phyloP scores from a whole-genome alignment of 2,797 vertebrate genomes.

The Buceros bicornis region DNA sequence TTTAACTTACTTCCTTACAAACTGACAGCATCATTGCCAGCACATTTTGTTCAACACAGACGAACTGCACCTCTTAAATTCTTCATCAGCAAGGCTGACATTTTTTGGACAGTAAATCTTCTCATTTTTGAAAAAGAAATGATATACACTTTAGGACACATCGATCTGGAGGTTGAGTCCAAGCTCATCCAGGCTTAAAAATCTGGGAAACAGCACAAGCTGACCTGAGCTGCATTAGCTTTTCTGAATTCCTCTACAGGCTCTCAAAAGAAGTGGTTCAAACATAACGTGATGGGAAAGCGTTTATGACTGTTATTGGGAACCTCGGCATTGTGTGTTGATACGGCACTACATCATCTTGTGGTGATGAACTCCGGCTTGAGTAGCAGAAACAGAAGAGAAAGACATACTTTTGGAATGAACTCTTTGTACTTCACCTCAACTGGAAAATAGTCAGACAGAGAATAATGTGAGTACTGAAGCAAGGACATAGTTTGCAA shows the following conservation, averaged over 20 bases:
- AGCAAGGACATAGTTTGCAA: background rate
- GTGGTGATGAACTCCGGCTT: background rate
- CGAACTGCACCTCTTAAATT: conserved; percentile 53
- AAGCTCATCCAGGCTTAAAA: conserved; percentile 68
- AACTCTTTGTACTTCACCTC: background rate
- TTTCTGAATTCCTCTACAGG: conserved; percentile 33
- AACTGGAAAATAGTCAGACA: background rate
- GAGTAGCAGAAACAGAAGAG: background rate
- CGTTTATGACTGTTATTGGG: background rate
- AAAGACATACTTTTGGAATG: background rate
- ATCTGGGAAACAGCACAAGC: conserved; percentile 43
- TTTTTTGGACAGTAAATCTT: conserved; percentile 56
- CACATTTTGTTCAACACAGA: conserved; percentile 34
- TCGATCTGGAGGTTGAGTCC: conserved; percentile 44
- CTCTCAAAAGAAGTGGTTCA: conserved; percentile 37
- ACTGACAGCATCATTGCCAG: conserved; percentile 40
- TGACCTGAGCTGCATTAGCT: conserved; percentile 57
- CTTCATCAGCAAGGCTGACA: conserved; percentile 37
- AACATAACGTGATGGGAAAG: conserved; percentile 27
- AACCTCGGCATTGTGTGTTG: background rate
- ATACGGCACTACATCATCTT: conserved; percentile 31
- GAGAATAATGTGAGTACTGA: conserved; percentile 1
- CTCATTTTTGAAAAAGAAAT: conserved; percentile 58
- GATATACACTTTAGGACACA: conserved; percentile 26
- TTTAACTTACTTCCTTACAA: conserved; percentile 35